Evolutionary conservation across 1,140 invertebrate genomes (phyloP), one percentile per base, ranked within the genome.

Genomic region (Phymorhynchus buccinoides): DNA sequence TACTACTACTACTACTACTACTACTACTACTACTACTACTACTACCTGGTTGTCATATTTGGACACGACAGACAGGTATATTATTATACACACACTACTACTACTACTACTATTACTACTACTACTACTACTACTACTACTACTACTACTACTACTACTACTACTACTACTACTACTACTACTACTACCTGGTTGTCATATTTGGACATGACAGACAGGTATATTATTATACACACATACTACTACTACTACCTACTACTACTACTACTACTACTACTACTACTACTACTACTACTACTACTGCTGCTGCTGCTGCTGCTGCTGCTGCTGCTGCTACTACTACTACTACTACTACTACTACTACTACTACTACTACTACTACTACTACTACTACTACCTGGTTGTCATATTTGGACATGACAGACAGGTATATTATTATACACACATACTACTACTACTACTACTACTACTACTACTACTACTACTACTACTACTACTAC

Each of bases 281-380:
- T 66, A 66, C 16, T 66, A 66, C 16, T 66, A 66, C 16, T 66
- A 66, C 16, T 66, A 66, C 16, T 66, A 66, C 16, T 66, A 66
- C 16, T 66, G 30, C 16, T 66, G 30, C 16, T 66, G 30, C 16
- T 66, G 30, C 16, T 66, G 56, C 16, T 66, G 56, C 16, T 66
- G 56, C 16, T 66, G 56, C 16, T 66, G 56, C 16, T 66, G 56
- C 16, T 66, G 56, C 56, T 66, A 66, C 56, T 66, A 66, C 56
- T 66, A 66, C 56, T 66, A 66, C 56, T 66, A 66, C 56, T 66
- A 66, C 56, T 66, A 66, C 56, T 66, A 66, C 56, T 66, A 66
- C 56, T 66, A 66, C 56, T 66, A 66, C 56, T 66, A 66, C 56
- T 66, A 66, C 56, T 66, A 66, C 56, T 66, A 66, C 56, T 66